Percentiles rank a stretch among this genome's conserved stretches.
Evolutionary conservation across 2,113 vertebrate genomes (phyloP).

Genomic region (Tapirus terrestris): DNA sequence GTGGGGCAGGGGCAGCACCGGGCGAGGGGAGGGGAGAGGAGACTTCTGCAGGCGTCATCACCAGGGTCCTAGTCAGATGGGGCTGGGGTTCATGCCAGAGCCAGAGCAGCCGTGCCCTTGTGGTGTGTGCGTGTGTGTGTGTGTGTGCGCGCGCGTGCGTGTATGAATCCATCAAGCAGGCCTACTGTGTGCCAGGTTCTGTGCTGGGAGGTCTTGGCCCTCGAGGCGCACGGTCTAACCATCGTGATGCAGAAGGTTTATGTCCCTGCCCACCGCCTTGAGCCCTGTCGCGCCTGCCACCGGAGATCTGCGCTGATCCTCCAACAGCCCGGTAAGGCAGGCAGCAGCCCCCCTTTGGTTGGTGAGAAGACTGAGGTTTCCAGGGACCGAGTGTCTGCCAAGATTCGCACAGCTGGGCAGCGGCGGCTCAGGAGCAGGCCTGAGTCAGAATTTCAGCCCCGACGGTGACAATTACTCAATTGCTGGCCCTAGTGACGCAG

Average conservation of each 20-base stretch:
- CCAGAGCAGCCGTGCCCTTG: fast-evolving
- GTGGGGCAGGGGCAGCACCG: too few relatives aligned
- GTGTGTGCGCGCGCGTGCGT: fast-evolving
- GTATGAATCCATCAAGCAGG: fast-evolving
- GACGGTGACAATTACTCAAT: fast-evolving
- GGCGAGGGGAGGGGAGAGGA: fast-evolving
- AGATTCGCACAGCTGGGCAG: not conserved
- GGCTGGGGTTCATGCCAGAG: not conserved
- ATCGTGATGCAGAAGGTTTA: too few relatives aligned
- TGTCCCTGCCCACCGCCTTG: too few relatives aligned
- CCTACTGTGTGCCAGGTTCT: not conserved
- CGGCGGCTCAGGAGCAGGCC: not conserved
- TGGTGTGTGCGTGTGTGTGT: fast-evolving
- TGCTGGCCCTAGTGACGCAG: not conserved
- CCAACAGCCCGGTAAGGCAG: too few relatives aligned
- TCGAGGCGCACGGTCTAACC: not conserved
- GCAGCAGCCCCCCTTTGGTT: fast-evolving
- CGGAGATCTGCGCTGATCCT: too few relatives aligned
- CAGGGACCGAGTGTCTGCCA: not conserved
- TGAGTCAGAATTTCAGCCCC: fast-evolving
- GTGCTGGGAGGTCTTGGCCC: not conserved
- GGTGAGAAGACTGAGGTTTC: not conserved
- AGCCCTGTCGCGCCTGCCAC: too few relatives aligned
- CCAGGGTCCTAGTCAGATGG: not conserved
- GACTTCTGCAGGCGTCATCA: fast-evolving